Evolutionary conservation across 1,140 invertebrate species (phyloP), one percentile per base, ranked within the genome.

Genomic region (Drosophila lacertosa): DNA sequence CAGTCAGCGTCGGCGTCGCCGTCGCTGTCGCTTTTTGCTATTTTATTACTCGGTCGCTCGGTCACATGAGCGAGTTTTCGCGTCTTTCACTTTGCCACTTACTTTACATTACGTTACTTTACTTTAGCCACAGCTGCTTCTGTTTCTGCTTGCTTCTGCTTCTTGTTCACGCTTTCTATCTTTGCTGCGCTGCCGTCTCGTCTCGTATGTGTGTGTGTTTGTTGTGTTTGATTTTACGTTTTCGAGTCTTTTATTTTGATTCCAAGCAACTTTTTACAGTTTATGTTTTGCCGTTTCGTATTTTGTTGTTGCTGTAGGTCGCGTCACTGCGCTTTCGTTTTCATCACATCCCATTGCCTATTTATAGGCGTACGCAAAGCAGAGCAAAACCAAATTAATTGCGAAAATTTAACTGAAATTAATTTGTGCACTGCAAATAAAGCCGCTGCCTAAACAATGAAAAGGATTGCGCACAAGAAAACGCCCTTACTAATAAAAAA

Each of bases 21-120:
- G 59, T 58, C 42, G 32, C 26, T 18, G 64, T 47, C 45, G 40
- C 54, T 73, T 60, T 75, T 74, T 73, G 74, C 82, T 78, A 88
- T 88, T 86, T 86, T 86, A 86, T 81, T 86, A 88, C 70, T 73
- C 69, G 69, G 63, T 72, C 68, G 62, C 73, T 86, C 73, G 81
- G 82, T 88, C 81, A 86, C 77, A 88, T 81, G 82, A 88, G 82
- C 67, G 62, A 53, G 35, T 63, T 76, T 70, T 73, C 59, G 59
- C 64, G 59, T 70, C 67, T 58, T 65, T 62, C 45, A 40, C 59
- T 57, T 72, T 59, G 59, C 32, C 74, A 42, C 33, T 54, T 39
- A 45, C 68, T 79, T 57, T 62, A 33, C 60, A 60, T 65, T 59
- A 80, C 42, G 57, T 76, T 50, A 53, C 59, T 62, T 55, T 39